Base-by-base conservation (phyloP, 2,888 invertebrate species). In the Drosophila recens region DNA sequence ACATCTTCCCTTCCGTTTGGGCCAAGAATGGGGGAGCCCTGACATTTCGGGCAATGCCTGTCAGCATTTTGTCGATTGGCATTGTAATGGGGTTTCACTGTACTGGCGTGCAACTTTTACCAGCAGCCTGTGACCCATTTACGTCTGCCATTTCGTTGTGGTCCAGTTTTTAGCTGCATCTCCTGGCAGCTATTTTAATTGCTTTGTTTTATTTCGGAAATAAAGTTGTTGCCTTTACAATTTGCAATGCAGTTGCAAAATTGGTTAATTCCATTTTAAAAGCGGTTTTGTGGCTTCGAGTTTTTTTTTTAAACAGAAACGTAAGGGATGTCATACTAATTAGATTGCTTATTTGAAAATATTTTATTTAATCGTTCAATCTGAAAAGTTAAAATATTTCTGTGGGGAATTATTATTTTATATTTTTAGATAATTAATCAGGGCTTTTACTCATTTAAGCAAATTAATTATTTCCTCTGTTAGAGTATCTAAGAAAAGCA, bases 61-160 rank as follows among this genome's bases (percentile, higher is more conserved):
- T 79, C 79, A 61, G 77, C 64, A 62, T 68, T 86, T 86, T 79
- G 77, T 64, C 82, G 84, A 83, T 87, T 83, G 89, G 61, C 87
- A 87, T 87, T 87, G 76, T 87, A 89, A 87, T 87, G 79, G 75
- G 66, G 67, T 82, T 78, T 78, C 72, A 65, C 62, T 69, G 52
- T 56, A 48, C 59, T 45, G 51, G 56, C 59, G 58, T 57, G 58
- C 54, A 86, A 65, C 72, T 82, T 86, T 77, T 76, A 62, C 13
- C 34, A 34, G 67, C 51, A 62, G 67, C 67, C 66, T 79, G 63
- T 79, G 84, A 85, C 89, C 84, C 74, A 84, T 42, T 72, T 83
- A 87, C 62, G 84, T 72, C 79, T 69, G 69, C 40, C 77, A 75
- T 27, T 61, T 54, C 38, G 33, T 69, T 54, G 40, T 46, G 74